Percentiles rank a stretch among this genome's conserved stretches.
Evolutionary conservation across 2,113 vertebrate species (phyloP).

Genomic region (Aviceda subcristata): DNA sequence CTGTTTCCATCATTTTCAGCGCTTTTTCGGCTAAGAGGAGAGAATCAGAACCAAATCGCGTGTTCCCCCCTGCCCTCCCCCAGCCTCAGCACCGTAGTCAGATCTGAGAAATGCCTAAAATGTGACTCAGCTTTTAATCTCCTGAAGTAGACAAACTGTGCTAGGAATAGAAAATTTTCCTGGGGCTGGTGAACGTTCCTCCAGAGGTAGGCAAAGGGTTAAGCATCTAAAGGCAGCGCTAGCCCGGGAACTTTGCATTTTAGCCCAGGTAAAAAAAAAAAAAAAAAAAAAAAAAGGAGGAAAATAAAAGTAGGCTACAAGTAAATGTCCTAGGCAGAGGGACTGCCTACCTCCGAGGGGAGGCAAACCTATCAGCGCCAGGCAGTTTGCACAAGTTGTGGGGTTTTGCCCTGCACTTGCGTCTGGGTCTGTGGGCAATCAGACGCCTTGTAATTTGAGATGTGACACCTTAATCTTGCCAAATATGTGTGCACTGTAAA

Average conservation of each 20-base stretch:
- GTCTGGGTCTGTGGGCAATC: constrained; percentile 63
- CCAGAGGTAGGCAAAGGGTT: constrained; percentile 56
- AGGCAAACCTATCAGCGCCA: not conserved
- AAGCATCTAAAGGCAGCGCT: constrained; percentile 36
- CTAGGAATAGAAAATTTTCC: not conserved
- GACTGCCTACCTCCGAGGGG: not conserved
- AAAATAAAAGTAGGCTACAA: not conserved
- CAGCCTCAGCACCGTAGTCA: not conserved
- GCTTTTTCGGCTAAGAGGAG: not conserved
- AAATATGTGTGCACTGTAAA: constrained; percentile 60
- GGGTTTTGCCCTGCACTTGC: not conserved
- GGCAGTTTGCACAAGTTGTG: not conserved
- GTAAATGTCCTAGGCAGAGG: not conserved
- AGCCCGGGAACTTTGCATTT: not conserved
- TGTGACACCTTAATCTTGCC: constrained; percentile 76
- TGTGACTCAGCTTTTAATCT: constrained; percentile 18
- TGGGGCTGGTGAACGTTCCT: not conserved
- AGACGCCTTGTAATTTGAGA: constrained; percentile 73
- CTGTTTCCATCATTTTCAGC: not conserved
- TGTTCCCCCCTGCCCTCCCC: not conserved
- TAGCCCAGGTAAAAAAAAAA: not conserved
- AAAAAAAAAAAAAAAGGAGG: not conserved
- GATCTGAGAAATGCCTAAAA: constrained; percentile 10
- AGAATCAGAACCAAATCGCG: not conserved
- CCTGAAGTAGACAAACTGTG: not conserved